Evolutionary conservation across 2,888 invertebrate species (phyloP), one percentile per base, ranked within the genome.

Genomic region (Archips xylosteana): DNA sequence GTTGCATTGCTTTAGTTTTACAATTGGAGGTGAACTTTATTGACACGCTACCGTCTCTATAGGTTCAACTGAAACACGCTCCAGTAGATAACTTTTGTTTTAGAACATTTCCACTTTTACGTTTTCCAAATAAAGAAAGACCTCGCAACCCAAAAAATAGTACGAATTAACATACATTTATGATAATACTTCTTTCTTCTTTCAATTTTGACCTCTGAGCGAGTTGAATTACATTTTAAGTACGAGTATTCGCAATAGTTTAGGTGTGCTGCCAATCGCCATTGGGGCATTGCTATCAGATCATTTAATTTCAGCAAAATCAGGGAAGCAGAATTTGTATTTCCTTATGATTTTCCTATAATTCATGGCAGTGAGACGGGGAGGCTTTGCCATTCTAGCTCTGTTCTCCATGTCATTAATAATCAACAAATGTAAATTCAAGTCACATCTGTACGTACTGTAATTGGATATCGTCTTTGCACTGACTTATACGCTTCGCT

Each of bases 21-120:
- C 60, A 57, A 57, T 54, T 54, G 15, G 9, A 45, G 70, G 59
- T 45, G 71, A 71, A 65, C 65, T 70, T 70, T 71, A 71, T 60
- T 65, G 71, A 65, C 57, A 32, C 64, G 65, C 65, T 32, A 15
- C 15, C 59, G 49, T 36, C 57, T 57, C 64, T 60, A 71, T 71
- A 36, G 59, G 71, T 65, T 60, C 65, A 64, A 59, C 59, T 71
- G 65, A 71, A 64, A 65, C 39, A 47, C 39, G 13, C 64, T 8
- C 47, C 36, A 34, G 64, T 45, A 45, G 57, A 54, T 23, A 64
- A 70, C 57, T 70, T 60, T 59, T 49, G 49, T 49, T n/a, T 60
- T 49, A 65, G 49, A 60, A 6, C 2, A 13, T 57, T 32, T 57
- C 57, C 3, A 32, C 57, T 32, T 32, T 12, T 32, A 32, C 12